Evolutionary conservation across 2,888 invertebrate genomes (phyloP), one percentile per base, ranked within the genome.

Genomic region (Thymelicus lineola): DNA sequence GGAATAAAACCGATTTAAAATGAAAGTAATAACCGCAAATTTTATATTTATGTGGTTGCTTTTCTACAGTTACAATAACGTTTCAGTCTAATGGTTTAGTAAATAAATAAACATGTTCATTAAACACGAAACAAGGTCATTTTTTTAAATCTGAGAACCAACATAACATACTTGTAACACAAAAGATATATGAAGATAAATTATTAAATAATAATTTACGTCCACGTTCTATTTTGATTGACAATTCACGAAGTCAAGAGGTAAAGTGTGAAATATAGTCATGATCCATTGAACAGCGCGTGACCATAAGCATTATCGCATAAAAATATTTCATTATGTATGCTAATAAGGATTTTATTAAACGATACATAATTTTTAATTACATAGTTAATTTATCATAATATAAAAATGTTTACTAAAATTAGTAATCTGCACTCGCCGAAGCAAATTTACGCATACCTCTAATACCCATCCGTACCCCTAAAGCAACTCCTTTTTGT

Each of bases 191-290:
- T 38, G n/a, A 58, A 58, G 58, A 38, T 58, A 58, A 58, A 58
- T 58, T 58, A 58, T 35, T 35, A 57, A 35, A 57, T 35, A 28
- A 17, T 50, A 50, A 38, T 59, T 60, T 20, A 60, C 17, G 15
- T 60, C 38, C 15, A 48, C 35, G 50, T 62, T 63, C 48, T n/a
- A n/a, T 63, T 48, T 53, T 63, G 36, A 63, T 50, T 63, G 63
- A 63, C 63, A 63, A 62, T 35, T 38, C 63, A 63, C 63, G 63
- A 63, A 35, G 15, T 36, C 63, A 36, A 63, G 38, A 53, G 53
- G 48, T 36, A 36, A 63, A 53, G 50, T 63, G 63, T 63, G 53
- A 53, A 53, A 38, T 63, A 53, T 63, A 14, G 63, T 15, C 63
- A 53, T 63, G 63, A 63, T 63, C 50, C 12, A 17, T 50, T 50